Base-by-base conservation (phyloP, 2,888 invertebrate genomes). In the Eupithecia exiguata region DNA sequence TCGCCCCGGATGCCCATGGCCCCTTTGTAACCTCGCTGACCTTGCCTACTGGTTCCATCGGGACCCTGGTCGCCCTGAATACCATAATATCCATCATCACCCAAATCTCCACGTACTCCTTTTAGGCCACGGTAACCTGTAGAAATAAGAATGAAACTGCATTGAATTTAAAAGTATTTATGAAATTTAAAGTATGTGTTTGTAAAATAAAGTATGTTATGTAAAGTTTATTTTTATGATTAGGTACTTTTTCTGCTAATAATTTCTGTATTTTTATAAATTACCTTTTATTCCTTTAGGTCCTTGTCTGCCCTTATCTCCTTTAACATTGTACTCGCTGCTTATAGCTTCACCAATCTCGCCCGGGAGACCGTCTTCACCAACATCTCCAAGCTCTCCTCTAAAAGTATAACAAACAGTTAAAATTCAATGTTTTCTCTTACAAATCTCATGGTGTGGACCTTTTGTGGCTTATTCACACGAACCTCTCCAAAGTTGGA, bases 1-100 rank as follows among this genome's bases (percentile, higher is more conserved):
- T 95, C 94, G 61, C 97, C 97, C 36, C 93, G 94, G 67, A 95
- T 88, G 46, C 97, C 98, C 1, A 94, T 90, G 78, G 95, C 95
- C 5, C 97, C 97, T 88, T 96, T 97, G 14, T 92, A 86, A 21
- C 98, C 98, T 40, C 81, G 80, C 25, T 82, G 79, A 0, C 94
- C 94, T 69, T 71, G 88, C 72, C 76, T 82, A 36, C 93, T 91
- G 58, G 83, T 86, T 69, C 95, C 95, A 36, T 85, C 79, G 7
- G 81, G 79, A 65, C 95, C 95, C 78, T 80, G 79, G 68, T 92
- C 89, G 70, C 95, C 93, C 74, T 81, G 81, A 38, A 82, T 72
- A 25, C 93, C 94, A 46, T 87, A 86, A 18, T 83, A 80, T 16
- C 94, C 94, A 58, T 89, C 87, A 66, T 86, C 89, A 53, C 94